Percentiles rank a stretch among this genome's conserved stretches.
Conservation (phyloP, 2,113 vertebrate genomes). For the Proteles cristata region DNA sequence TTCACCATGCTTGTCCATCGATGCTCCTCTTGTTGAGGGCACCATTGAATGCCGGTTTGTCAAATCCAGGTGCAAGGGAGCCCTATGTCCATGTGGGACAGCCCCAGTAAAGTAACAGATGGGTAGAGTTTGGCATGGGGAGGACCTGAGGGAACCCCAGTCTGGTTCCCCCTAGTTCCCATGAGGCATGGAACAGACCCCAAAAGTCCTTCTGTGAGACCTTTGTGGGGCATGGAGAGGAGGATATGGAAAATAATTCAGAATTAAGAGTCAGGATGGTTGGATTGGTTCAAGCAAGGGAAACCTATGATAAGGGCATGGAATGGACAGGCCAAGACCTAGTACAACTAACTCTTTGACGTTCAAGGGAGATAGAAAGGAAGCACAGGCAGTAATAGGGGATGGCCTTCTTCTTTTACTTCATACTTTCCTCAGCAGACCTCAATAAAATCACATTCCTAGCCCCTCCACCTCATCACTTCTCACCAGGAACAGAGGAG, state of each 20-base stretch:
- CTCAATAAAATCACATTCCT: not conserved
- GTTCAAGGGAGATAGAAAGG: not conserved
- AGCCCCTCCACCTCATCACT: not conserved
- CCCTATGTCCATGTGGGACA: fast-evolving
- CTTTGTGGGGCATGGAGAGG: not conserved
- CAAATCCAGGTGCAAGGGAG: not conserved
- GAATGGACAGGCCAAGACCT: not conserved
- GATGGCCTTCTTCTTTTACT: not conserved
- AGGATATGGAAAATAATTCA: not conserved
- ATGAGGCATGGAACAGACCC: not conserved
- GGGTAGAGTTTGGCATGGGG: too few relatives aligned
- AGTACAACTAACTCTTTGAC: not conserved
- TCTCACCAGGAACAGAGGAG: not conserved
- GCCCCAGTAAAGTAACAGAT: not conserved
- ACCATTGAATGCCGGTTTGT: not conserved
- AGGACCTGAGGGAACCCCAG: not conserved
- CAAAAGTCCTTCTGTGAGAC: not conserved
- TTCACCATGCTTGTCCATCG: not conserved
- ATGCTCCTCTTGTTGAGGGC: not conserved
- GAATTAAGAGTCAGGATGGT: not conserved
- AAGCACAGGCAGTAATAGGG: not conserved
- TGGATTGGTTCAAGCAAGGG: not conserved
- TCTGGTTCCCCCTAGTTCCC: not conserved
- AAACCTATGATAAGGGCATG: not conserved
- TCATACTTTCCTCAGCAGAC: not conserved